Evolutionary conservation across 2,797 vertebrate genomes (phyloP), one percentile per base, ranked within the genome.

Genomic region (Hippoglossus hippoglossus): DNA sequence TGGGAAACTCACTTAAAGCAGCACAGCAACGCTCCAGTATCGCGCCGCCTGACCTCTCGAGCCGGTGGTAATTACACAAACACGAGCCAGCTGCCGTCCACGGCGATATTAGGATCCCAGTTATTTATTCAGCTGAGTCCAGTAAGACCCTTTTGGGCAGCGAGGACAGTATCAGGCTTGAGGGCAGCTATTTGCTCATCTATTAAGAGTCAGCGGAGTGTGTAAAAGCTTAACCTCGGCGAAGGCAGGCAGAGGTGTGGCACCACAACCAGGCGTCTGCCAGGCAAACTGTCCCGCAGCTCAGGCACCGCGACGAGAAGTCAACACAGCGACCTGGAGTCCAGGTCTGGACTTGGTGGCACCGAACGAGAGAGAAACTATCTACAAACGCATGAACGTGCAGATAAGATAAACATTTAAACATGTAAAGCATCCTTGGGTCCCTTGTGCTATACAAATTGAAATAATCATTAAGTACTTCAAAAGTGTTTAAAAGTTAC

Each of bases 121-220:
- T 80, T 94, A 89, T 92, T 94, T 94, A 84, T 93, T 90, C 91
- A 93, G 93, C 89, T 93, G 89, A 87, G 78, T 82, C 83, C 78
- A 72, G 74, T 86, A 87, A 89, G 85, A 81, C 89, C 85, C 84
- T 83, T 72, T 76, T 50, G 70, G 87, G 73, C 83, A 60, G 80
- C 25, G 64, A 75, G 79, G 85, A 87, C 89, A 83, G 86, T 80
- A 81, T 83, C 78, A 19, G 81, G 75, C 80, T 80, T 24, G 65
- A 79, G 82, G 83, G 80, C 78, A 63, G 80, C 86, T 87, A 80
- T 93, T 91, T 91, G 81, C 80, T 83, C 81, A 60, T 63, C 85
- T 89, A 87, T 92, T 87, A 85, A 56, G 72, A 87, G 75, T 71
- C 75, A 80, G 83, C 75, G 39, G 58, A 85, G 89, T 81, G 90